phyloP scores from a whole-genome alignment of 2,888 invertebrate species.

The Flabesymbios commensalis region DNA sequence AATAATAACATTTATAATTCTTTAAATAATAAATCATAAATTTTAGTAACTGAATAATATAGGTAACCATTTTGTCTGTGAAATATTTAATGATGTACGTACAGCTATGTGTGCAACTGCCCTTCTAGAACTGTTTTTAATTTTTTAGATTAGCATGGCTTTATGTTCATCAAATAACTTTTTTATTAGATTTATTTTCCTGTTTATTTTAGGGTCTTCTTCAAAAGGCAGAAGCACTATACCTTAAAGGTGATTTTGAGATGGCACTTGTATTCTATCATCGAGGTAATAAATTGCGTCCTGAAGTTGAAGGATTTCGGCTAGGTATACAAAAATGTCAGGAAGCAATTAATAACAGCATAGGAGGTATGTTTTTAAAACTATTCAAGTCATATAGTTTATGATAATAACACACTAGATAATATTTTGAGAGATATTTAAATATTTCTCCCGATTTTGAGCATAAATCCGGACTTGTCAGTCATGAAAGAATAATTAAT shows the following conservation, averaged over 20 bases:
- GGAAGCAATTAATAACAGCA: constrained; percentile 91
- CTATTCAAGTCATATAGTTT: background rate
- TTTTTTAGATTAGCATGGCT: no score
- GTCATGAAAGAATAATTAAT: no score
- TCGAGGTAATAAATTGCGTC: constrained; percentile 80
- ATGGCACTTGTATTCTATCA: constrained; percentile 90
- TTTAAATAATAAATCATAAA: no score
- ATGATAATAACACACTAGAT: background rate
- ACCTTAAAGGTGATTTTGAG: constrained; percentile 90
- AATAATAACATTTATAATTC: no score
- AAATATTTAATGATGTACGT: no score
- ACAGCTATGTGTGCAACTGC: no score
- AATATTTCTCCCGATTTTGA: background rate
- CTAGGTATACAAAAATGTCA: constrained; percentile 89
- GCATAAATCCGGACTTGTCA: no score
- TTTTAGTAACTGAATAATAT: no score
- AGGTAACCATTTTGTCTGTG: no score
- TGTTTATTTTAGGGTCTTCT: constrained; percentile 68
- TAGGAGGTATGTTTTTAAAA: constrained; percentile 65
- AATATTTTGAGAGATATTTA: background rate
- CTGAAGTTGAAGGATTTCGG: constrained; percentile 75
- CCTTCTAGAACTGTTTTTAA: no score
- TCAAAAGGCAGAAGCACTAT: constrained; percentile 90
- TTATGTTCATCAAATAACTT: background rate
- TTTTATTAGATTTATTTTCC: background rate